phyloP scores from a whole-genome alignment of 2,888 invertebrate species.

The Blastobasis lacticolella region DNA sequence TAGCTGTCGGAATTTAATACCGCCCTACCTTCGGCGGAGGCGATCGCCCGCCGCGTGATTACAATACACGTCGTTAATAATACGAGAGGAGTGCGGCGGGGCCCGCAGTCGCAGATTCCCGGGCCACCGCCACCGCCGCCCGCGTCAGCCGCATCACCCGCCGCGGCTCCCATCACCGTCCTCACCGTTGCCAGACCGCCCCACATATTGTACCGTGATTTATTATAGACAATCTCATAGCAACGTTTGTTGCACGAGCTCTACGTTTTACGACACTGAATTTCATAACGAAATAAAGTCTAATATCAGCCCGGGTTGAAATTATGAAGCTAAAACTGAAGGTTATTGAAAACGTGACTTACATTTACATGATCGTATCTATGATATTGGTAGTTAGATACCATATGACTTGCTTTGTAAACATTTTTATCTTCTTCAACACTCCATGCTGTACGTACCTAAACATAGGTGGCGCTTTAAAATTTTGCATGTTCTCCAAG shows the following conservation, averaged over 20 bases:
- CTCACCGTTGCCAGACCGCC: neutral
- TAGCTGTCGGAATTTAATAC: constrained; percentile 76
- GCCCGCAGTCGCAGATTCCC: constrained; percentile 29
- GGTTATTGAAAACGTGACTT: constrained; percentile 74
- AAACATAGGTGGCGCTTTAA: too few species aligned
- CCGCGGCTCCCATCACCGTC: neutral
- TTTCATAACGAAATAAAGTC: constrained; percentile 68
- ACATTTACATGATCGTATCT: constrained; percentile 66
- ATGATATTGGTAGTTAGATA: constrained; percentile 46
- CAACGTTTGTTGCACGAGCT: constrained; percentile 6
- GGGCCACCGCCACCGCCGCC: constrained; percentile 25
- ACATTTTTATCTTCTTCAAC: too few species aligned
- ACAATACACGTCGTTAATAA: constrained; percentile 75
- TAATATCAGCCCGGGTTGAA: constrained; percentile 68
- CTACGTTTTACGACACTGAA: constrained; percentile 29
- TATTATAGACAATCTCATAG: constrained; percentile 7
- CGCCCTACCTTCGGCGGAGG: constrained; percentile 73
- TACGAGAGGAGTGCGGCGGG: constrained; percentile 50
- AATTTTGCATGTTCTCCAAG: too few species aligned
- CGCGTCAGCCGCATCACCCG: neutral
- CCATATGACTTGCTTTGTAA: too few species aligned
- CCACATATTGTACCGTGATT: constrained; percentile 1
- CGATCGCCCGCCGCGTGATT: constrained; percentile 74
- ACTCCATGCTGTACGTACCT: too few species aligned
- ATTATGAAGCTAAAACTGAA: constrained; percentile 74